A percentile compares a stretch with the other conserved stretches of the same genome.
phyloP scores from a whole-genome alignment of 2,113 vertebrate species.

The Pelusios castaneus region DNA sequence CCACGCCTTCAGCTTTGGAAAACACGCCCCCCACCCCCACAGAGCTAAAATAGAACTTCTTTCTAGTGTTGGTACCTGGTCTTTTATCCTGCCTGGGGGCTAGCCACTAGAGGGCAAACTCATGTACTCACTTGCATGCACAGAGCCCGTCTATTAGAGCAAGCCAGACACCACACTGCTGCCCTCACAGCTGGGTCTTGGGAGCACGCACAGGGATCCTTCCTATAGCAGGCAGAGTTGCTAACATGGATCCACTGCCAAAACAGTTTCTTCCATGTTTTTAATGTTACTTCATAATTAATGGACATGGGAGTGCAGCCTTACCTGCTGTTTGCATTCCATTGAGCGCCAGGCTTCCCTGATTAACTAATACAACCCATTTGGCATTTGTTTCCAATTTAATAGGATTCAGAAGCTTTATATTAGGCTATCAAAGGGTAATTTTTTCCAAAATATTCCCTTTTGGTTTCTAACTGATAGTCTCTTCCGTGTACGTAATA shows the following conservation, averaged over 20 bases:
- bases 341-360: background rate
- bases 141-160: background rate
- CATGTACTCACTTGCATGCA: background rate
- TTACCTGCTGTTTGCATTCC: background rate
- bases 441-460: constrained; percentile 13
- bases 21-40: background rate
- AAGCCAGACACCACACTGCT: background rate
- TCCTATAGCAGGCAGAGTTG: background rate
- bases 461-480: constrained; percentile 14
- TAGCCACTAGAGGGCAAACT: background rate
- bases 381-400: constrained; percentile 23
- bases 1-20: background rate
- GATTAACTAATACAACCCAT: background rate
- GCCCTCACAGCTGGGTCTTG: background rate
- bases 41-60: background rate
- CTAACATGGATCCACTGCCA: background rate
- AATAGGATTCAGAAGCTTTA: background rate
- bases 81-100: background rate
- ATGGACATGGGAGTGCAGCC: background rate
- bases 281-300: constrained; percentile 2
- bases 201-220: background rate
- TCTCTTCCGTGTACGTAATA: background rate
- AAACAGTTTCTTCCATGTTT: background rate
- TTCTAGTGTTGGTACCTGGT: background rate
- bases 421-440: constrained; percentile 11